Percentiles rank a stretch among this genome's conserved stretches.
phyloP scores from a whole-genome alignment of 2,113 vertebrate species.

The Cygnus atratus region DNA sequence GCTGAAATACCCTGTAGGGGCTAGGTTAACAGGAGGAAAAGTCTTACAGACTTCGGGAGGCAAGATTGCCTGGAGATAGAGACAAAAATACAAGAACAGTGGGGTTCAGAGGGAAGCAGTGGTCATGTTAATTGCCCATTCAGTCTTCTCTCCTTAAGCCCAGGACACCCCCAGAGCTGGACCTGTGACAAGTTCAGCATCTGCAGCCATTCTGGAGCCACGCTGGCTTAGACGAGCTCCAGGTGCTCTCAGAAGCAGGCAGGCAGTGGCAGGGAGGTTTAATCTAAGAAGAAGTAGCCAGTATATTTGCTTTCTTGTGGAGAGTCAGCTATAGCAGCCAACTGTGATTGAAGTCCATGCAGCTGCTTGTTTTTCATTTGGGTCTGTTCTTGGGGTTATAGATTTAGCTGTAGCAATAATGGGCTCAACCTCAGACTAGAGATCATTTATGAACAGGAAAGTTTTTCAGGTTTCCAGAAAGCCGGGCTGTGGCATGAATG shows the following conservation, averaged over 20 bases:
- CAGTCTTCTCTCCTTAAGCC: background rate
- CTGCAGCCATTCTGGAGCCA: background rate
- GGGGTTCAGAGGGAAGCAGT: background rate
- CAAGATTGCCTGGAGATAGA: background rate
- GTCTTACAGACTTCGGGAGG: background rate
- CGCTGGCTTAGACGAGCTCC: background rate
- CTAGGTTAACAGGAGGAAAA: background rate
- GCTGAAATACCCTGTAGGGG: background rate
- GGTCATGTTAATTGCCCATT: background rate
- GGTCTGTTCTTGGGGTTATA: background rate
- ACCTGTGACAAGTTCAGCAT: conserved; percentile 13
- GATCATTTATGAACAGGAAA: background rate
- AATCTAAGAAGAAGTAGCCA: background rate
- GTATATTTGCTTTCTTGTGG: conserved; percentile 5
- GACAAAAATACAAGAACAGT: background rate
- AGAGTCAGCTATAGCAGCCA: background rate
- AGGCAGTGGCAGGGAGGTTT: background rate
- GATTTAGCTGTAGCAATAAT: conserved; percentile 5
- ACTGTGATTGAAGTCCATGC: background rate
- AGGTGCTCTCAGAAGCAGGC: background rate
- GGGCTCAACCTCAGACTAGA: background rate
- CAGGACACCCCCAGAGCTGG: background rate
- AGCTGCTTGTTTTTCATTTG: conserved; percentile 1
- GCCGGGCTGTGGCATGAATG: background rate
- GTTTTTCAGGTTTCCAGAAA: background rate